Conservation (phyloP, 2,113 vertebrate genomes). For the Eulemur rufifrons region DNA sequence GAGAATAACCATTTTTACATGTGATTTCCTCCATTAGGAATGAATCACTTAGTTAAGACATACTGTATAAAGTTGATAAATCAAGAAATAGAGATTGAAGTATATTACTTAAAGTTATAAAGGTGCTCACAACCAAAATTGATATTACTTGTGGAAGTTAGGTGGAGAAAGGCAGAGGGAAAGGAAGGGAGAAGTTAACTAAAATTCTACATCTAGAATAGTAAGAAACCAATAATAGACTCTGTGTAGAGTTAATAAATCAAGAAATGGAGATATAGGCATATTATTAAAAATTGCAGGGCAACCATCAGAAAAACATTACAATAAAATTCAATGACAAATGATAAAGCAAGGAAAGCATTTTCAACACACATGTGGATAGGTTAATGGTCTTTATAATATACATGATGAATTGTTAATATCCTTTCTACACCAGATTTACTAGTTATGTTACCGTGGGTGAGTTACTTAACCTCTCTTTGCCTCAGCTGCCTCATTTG, state of each 20-base stretch:
- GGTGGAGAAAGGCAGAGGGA: background rate
- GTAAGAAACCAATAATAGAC: background rate
- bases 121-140: slow-evolving; percentile 1
- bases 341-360: background rate
- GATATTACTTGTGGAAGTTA: background rate
- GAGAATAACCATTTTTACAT: slow-evolving; percentile 50
- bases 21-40: slow-evolving; percentile 46
- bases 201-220: background rate
- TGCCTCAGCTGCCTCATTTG: background rate
- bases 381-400: background rate
- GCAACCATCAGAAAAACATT: background rate
- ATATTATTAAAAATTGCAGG: background rate
- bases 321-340: background rate
- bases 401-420: background rate
- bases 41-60: background rate
- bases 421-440: background rate
- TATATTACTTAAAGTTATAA: slow-evolving; percentile 19
- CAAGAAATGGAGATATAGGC: background rate
- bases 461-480: background rate
- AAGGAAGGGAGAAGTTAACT: background rate
- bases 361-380: background rate
- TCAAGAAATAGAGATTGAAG: slow-evolving; percentile 32
- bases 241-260: background rate
- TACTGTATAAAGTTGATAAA: slow-evolving; percentile 24
- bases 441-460: background rate